These are phyloP conservation scores for Bombus vancouverensis DNA, from an alignment of 1,140 invertebrate species.

Conservation along the genomic window DNA sequence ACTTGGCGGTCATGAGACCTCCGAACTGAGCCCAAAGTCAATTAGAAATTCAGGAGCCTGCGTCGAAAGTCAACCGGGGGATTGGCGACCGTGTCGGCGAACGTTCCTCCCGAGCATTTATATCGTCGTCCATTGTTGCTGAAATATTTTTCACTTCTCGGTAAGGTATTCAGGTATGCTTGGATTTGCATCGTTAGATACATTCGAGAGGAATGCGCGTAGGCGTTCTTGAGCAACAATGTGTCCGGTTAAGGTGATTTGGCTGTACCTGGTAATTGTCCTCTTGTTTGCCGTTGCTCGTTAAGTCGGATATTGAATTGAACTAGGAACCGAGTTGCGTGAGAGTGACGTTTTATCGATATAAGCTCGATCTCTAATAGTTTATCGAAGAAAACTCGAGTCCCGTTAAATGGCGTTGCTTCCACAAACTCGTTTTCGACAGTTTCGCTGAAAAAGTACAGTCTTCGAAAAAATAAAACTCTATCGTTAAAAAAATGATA, in stretches of 20 bases:
- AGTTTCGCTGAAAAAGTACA: not conserved
- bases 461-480: not conserved
- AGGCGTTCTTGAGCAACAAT: not conserved
- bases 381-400: not conserved
- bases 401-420: too few relatives aligned
- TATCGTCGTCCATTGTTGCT: conserved; percentile 22
- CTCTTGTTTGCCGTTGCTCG: conserved; percentile 6
- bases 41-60: conserved; percentile 40
- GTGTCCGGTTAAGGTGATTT: not conserved
- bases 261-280: conserved; percentile 13
- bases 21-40: not conserved
- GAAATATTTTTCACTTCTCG: conserved; percentile 17
- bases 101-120: not conserved
- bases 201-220: conserved; percentile 11
- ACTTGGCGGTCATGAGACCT: conserved; percentile 19
- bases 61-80: not conserved
- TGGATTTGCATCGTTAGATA: conserved; percentile 6
- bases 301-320: not conserved
- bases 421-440: too few relatives aligned
- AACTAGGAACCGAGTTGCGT: not conserved
- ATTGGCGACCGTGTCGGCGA: conserved; percentile 1
- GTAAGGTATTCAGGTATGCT: not conserved
- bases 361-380: not conserved
- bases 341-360: not conserved
- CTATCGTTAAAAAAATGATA: not conserved